Percentiles rank a stretch among this genome's conserved stretches.
These are phyloP conservation scores for silkworm (Bombyx mori) DNA, from an alignment of 1,140 invertebrate genomes.

Conservation along the genomic window ASM3026992v2 NC_085116.1:8606501-8607000, in stretches of 20 bases:
- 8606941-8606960: too few relatives aligned
- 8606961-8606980: too few relatives aligned
- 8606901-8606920: too few relatives aligned
- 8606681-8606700: slow-evolving; percentile 78
- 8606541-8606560: slow-evolving; percentile 75
- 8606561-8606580: slow-evolving; percentile 75
- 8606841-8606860: too few relatives aligned
- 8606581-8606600: slow-evolving; percentile 77
- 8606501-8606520: slow-evolving; percentile 82
- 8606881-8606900: too few relatives aligned
- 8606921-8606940: too few relatives aligned
- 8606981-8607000: too few relatives aligned
- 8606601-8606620: slow-evolving; percentile 78
- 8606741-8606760: slow-evolving; percentile 81
- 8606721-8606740: slow-evolving; percentile 79
- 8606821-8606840: too few relatives aligned
- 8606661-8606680: slow-evolving; percentile 83
- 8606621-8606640: slow-evolving; percentile 77
- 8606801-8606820: background rate
- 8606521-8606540: slow-evolving; percentile 79
- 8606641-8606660: slow-evolving; percentile 80
- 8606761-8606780: slow-evolving; percentile 74
- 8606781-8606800: slow-evolving; percentile 57
- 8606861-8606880: too few relatives aligned
- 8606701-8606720: slow-evolving; percentile 80